Evolutionary conservation across 2,888 invertebrate species (phyloP).

Genomic region (Trissoscelio sp.): DNA sequence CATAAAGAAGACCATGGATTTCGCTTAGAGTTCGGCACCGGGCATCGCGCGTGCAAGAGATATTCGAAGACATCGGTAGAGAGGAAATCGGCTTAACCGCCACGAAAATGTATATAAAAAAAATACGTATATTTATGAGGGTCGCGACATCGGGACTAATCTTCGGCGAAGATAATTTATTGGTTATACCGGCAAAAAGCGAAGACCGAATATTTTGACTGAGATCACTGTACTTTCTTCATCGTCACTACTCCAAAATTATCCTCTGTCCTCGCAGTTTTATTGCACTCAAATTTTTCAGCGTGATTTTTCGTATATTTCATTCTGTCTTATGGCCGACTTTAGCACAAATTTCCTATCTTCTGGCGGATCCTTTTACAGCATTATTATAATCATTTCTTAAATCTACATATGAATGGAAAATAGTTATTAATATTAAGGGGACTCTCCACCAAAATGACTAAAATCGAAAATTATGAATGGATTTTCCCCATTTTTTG

Average conservation of each 20-base stretch:
- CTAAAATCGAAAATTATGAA: no score
- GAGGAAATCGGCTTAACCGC: slow-evolving; percentile 83
- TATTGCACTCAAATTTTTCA: slow-evolving; percentile 65
- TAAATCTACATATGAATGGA: no score
- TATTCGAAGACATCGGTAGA: slow-evolving; percentile 80
- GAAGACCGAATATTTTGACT: slow-evolving; percentile 78
- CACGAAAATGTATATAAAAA: slow-evolving; percentile 77
- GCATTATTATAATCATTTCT: slow-evolving; percentile 2
- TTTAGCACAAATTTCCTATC: slow-evolving; percentile 28
- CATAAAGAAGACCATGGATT: slow-evolving; percentile 77
- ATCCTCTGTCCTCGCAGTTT: slow-evolving; percentile 52
- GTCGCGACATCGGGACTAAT: slow-evolving; percentile 83
- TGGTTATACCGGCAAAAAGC: slow-evolving; percentile 74
- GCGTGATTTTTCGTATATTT: slow-evolving; percentile 59
- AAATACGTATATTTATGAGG: slow-evolving; percentile 83
- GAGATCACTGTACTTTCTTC: slow-evolving; percentile 72
- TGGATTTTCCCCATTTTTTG: no score
- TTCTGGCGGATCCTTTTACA: slow-evolving; percentile 1
- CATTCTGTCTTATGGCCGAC: slow-evolving; percentile 45
- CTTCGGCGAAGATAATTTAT: slow-evolving; percentile 83
- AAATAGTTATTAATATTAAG: no score
- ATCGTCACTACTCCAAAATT: slow-evolving; percentile 65
- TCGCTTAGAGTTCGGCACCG: slow-evolving; percentile 78
- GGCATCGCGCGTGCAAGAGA: slow-evolving; percentile 74
- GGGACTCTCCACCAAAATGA: no score